These are phyloP conservation scores for Eupsittula cactorum DNA, from an alignment of 2,113 vertebrate genomes.

Conservation along the genomic window DNA sequence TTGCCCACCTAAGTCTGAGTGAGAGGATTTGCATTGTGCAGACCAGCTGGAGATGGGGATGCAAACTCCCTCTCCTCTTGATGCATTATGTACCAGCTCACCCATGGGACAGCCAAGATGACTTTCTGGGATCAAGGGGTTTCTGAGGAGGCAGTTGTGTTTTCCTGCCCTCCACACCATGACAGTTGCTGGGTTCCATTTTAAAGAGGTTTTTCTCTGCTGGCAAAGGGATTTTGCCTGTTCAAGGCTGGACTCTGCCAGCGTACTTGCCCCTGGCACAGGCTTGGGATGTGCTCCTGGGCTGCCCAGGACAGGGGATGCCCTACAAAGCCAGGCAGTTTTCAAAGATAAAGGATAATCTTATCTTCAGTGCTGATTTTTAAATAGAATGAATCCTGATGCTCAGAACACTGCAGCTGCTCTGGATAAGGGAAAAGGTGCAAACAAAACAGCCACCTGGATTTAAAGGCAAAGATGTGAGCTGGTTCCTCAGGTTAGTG, in stretches of 20 bases:
- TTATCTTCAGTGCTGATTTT: neutral
- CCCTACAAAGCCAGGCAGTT: neutral
- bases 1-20: neutral
- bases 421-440: neutral
- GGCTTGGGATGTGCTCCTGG: neutral
- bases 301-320: neutral
- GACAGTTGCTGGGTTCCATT: neutral
- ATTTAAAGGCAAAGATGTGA: neutral
- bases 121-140: neutral
- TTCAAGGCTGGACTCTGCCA: neutral
- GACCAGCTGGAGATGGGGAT: neutral
- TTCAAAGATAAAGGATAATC: neutral
- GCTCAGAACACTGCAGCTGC: neutral
- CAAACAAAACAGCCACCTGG: neutral
- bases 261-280: fast-evolving
- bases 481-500: neutral
- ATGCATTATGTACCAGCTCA: neutral
- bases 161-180: neutral
- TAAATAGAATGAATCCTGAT: neutral
- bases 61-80: neutral
- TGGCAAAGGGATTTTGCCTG: neutral
- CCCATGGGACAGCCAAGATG: neutral
- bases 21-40: neutral
- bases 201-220: neutral
- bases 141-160: fast-evolving